A percentile compares a stretch with the other conserved stretches of the same genome.
phyloP scores from a whole-genome alignment of 2,888 invertebrate genomes.

The Diogma glabrata region DNA sequence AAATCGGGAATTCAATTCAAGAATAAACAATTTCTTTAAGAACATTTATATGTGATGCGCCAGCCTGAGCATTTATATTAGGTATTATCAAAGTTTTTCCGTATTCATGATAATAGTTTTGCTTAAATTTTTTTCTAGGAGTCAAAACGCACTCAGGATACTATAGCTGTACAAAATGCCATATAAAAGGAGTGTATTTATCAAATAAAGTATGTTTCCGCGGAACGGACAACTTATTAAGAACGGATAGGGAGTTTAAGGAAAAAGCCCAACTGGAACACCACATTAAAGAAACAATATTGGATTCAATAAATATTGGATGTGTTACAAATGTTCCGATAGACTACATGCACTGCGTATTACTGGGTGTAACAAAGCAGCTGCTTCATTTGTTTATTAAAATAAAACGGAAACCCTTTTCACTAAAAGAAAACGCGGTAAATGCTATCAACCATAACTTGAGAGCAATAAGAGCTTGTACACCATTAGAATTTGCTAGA shows the following conservation, averaged over 20 bases:
- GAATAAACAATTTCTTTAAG: too few species aligned
- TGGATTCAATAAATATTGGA: not conserved
- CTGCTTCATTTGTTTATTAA: not conserved
- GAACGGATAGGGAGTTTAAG: not conserved
- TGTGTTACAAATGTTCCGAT: slow-evolving; percentile 3
- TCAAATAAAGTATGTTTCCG: not conserved
- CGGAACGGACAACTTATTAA: not conserved
- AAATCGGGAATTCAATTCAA: too few species aligned
- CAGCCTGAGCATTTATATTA: too few species aligned
- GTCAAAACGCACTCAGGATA: not conserved
- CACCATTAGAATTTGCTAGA: not conserved
- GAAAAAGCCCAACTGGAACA: not conserved
- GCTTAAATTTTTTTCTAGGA: not conserved
- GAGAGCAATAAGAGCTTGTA: not conserved
- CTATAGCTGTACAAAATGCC: not conserved
- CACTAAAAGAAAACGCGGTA: not conserved
- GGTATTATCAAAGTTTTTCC: too few species aligned
- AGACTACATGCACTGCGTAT: slow-evolving; percentile 10
- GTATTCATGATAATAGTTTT: too few species aligned
- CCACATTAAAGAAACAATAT: not conserved
- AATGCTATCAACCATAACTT: not conserved
- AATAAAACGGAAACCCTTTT: not conserved
- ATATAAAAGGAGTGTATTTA: not conserved
- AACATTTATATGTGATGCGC: too few species aligned
- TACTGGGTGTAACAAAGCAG: not conserved